These are phyloP conservation scores for Bovichtus variegatus DNA, from an alignment of 2,797 vertebrate genomes.

Conservation along the genomic window DNA sequence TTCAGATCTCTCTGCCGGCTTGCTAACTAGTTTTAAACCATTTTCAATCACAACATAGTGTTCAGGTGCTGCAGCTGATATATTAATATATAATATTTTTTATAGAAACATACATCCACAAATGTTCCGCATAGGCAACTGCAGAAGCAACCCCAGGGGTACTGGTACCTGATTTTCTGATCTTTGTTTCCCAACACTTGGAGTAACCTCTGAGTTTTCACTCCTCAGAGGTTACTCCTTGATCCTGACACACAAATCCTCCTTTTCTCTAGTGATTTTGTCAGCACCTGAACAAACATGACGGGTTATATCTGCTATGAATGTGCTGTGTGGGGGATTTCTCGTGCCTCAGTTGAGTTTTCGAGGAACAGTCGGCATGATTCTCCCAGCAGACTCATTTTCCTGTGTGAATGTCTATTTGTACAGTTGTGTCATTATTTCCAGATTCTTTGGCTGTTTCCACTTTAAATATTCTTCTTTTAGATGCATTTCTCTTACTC, in stretches of 20 bases:
- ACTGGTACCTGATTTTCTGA: constrained; percentile 5
- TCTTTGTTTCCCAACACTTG: not conserved
- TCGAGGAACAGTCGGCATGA: not conserved
- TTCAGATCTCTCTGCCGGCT: not conserved
- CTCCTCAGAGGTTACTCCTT: not conserved
- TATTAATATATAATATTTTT: not conserved
- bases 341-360: not conserved
- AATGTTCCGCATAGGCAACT: too few relatives aligned
- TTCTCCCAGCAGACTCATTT: not conserved
- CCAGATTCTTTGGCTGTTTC: not conserved
- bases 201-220: too few relatives aligned
- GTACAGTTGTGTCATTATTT: constrained; percentile 17
- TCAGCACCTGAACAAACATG: constrained; percentile 54
- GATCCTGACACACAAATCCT: constrained; percentile 30
- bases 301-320: not conserved
- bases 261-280: not conserved
- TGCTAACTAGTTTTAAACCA: not conserved
- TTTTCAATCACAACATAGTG: not conserved
- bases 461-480: not conserved
- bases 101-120: not conserved
- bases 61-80: not conserved
- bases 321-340: constrained; percentile 14
- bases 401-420: constrained; percentile 6
- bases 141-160: not conserved
- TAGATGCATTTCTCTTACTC: not conserved